phyloP scores from a whole-genome alignment of 2,797 vertebrate genomes.

The Ctenosaura bakeri region DNA sequence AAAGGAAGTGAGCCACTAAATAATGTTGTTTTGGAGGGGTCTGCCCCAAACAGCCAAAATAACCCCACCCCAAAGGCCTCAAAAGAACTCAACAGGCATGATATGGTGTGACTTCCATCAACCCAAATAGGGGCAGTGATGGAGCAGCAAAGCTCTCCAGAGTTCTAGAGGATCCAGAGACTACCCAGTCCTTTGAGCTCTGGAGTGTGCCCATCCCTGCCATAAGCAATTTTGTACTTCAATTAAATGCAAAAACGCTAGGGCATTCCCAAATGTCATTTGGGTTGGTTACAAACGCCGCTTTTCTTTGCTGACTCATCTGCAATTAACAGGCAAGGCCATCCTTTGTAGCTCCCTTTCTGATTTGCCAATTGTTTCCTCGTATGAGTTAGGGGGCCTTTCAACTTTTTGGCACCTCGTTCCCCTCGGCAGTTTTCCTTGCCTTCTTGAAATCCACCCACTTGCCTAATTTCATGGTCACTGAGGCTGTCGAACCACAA shows the following conservation, averaged over 20 bases:
- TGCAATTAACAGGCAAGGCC: neutral
- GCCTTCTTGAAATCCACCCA: conserved; percentile 1
- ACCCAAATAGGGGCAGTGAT: too few relatives aligned
- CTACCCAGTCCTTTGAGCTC: too few relatives aligned
- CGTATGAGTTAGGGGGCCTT: neutral
- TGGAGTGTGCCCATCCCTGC: neutral
- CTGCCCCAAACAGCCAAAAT: too few relatives aligned
- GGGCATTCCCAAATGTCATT: neutral
- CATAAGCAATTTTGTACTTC: neutral
- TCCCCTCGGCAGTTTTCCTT: neutral
- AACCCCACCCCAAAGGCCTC: too few relatives aligned
- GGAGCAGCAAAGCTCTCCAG: too few relatives aligned
- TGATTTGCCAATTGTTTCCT: neutral
- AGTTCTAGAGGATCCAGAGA: too few relatives aligned
- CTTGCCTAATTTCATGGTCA: conserved; percentile 8
- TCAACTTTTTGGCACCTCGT: neutral
- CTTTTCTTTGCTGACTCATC: neutral
- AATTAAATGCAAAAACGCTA: neutral
- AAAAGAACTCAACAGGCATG: too few relatives aligned
- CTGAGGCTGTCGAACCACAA: neutral
- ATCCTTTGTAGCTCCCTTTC: too few relatives aligned
- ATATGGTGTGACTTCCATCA: too few relatives aligned
- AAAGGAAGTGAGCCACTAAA: too few relatives aligned
- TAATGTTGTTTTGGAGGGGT: neutral
- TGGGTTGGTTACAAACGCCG: neutral